phyloP scores from a whole-genome alignment of 2,888 invertebrate species.

The Tiliacea aurago region DNA sequence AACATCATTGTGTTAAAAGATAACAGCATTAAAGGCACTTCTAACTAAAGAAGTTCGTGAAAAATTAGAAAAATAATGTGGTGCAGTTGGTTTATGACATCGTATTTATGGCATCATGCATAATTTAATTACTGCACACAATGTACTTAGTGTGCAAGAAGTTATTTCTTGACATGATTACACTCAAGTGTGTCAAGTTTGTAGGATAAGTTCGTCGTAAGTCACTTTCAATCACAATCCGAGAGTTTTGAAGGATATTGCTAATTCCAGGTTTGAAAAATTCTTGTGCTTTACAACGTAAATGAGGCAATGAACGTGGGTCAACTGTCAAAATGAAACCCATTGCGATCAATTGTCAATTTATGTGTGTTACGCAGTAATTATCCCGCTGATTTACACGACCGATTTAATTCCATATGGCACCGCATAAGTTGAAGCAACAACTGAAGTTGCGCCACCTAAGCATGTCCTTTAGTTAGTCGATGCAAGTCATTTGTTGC shows the following conservation, averaged over 20 bases:
- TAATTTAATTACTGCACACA: constrained; percentile 60
- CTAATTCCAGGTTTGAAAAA: too few species aligned
- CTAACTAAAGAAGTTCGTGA: constrained; percentile 18
- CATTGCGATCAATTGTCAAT: too few species aligned
- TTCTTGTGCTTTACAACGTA: too few species aligned
- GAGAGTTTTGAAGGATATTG: too few species aligned
- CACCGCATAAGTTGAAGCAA: neutral
- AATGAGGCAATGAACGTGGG: too few species aligned
- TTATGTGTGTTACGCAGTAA: too few species aligned
- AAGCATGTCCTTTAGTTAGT: too few species aligned
- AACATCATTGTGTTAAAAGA: constrained; percentile 19
- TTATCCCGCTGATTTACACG: too few species aligned
- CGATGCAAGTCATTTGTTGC: too few species aligned
- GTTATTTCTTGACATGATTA: constrained; percentile 40
- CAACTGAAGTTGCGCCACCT: neutral
- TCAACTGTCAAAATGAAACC: too few species aligned
- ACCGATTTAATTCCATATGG: neutral
- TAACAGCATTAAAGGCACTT: constrained; percentile 26
- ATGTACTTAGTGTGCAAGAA: constrained; percentile 6
- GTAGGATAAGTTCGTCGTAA: neutral
- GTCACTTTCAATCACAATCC: too few species aligned
- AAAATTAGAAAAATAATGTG: constrained; percentile 38
- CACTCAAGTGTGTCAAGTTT: constrained; percentile 44
- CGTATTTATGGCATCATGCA: constrained; percentile 38
- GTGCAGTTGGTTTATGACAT: constrained; percentile 31